These are phyloP conservation scores for Takifugu flavidus DNA, from an alignment of 2,113 vertebrate species.

Conservation along the genomic window DNA sequence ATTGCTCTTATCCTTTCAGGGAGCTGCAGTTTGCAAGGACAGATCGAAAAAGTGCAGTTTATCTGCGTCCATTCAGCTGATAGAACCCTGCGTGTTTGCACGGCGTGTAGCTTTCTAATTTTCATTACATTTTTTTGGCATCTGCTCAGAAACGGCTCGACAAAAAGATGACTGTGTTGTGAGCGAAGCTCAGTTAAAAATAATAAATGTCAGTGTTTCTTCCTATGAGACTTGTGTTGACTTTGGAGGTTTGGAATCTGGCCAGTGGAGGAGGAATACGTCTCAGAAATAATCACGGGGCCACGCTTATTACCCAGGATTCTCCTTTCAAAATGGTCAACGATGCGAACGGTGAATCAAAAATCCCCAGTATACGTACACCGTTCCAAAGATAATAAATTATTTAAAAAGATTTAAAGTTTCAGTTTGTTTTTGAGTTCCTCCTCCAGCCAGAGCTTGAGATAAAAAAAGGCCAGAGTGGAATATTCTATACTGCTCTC, in stretches of 20 bases:
- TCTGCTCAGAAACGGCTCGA: constrained; percentile 56
- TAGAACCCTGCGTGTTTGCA: constrained; percentile 66
- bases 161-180: constrained; percentile 77
- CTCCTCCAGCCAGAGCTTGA: constrained; percentile 42
- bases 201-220: constrained; percentile 72
- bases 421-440: constrained; percentile 10
- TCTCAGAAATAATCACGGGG: constrained; percentile 76
- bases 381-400: no score
- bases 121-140: constrained; percentile 52
- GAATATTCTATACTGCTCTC: constrained; percentile 76
- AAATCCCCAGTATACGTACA: not conserved
- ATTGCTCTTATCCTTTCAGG: constrained; percentile 61
- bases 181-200: constrained; percentile 76
- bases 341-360: constrained; percentile 22
- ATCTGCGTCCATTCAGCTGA: constrained; percentile 57
- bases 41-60: constrained; percentile 66
- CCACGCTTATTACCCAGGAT: constrained; percentile 70
- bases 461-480: constrained; percentile 66
- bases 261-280: constrained; percentile 74
- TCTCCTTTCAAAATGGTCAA: constrained; percentile 59
- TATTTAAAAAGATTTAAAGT: no score
- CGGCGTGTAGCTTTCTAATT: constrained; percentile 66
- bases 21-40: constrained; percentile 52
- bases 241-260: constrained; percentile 70
- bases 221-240: constrained; percentile 70